Evolutionary conservation across 2,888 invertebrate genomes (phyloP), one percentile per base, ranked within the genome.

Genomic region (Macrophya annulata): DNA sequence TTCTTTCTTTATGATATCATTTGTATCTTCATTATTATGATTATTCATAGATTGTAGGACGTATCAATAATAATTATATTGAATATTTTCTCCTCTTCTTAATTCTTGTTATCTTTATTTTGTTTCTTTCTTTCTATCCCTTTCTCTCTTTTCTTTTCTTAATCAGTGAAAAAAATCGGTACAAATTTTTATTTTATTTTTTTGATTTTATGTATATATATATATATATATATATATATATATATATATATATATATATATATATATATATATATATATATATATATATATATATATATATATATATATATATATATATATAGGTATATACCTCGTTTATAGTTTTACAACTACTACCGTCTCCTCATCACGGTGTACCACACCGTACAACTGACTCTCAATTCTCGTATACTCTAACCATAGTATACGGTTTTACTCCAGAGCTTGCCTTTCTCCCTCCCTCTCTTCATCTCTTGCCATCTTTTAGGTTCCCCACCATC

Each of bases 351-450:
- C 17, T 48, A 25, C 45, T 17, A 48, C 76, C 76, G 76, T 21
- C 48, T 76, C 76, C 17, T 76, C 76, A 21, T 48, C 76, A 21
- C 76, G 25, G 6, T 71, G 71, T n/a, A 6, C 71, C 48, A 45
- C 76, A 76, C 45, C 76, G 45, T 76, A 76, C 76, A 76, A 76
- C 76, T 48, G 76, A 76, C 48, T 76, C 45, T 48, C 17, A n/a
- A 21, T 48, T 76, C 76, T 76, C 76, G 48, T 45, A 25, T 65
- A 76, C 76, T 76, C 45, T 48, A 48, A 76, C 76, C 76, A 55
- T 55, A 48, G 48, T 48, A 76, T 48, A 76, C 76, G 76, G 76
- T 77, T 77, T 55, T 51, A 51, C 77, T 77, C 77, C 77, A 51
- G 43, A 37, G 40, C 55, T 62, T 31, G 31, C 62, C 55, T 59